phyloP scores from a whole-genome alignment of 2,113 vertebrate species.

The Rutilus rutilus region DNA sequence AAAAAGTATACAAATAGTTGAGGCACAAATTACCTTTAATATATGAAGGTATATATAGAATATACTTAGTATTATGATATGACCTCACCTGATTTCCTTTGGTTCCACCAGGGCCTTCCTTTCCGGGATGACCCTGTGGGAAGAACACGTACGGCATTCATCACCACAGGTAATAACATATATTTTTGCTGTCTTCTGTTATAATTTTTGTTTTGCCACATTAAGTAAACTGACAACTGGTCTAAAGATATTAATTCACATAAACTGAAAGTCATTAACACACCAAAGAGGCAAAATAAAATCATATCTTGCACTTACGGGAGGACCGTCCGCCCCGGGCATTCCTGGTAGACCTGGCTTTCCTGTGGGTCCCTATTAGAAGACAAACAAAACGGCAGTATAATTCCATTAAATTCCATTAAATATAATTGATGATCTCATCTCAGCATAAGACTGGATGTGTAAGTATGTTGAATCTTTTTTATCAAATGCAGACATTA shows the following conservation, averaged over 20 bases:
- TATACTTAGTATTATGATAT: background rate
- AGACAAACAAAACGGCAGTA: background rate
- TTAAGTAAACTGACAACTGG: background rate
- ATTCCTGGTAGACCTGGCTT: conserved; percentile 92
- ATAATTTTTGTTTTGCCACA: background rate
- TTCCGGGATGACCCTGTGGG: conserved; percentile 87
- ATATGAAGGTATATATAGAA: background rate
- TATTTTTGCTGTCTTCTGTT: background rate
- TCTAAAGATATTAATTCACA: background rate
- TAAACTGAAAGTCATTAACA: background rate
- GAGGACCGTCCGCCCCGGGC: conserved; percentile 88
- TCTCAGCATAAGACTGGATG: background rate
- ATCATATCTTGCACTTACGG: conserved; percentile 75
- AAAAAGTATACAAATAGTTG: background rate
- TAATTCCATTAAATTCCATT: background rate
- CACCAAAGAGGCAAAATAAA: background rate
- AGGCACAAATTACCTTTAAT: background rate
- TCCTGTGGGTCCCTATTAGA: conserved; percentile 82
- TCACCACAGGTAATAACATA: background rate
- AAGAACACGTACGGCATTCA: background rate
- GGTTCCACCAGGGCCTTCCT: conserved; percentile 85
- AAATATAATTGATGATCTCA: background rate
- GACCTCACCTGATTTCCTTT: conserved; percentile 87
- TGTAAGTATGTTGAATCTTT: background rate
- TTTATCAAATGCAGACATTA: background rate